A percentile compares a stretch with the other conserved stretches of the same genome.
Conservation (phyloP, 2,888 invertebrate genomes). For the Gibbula magus region DNA sequence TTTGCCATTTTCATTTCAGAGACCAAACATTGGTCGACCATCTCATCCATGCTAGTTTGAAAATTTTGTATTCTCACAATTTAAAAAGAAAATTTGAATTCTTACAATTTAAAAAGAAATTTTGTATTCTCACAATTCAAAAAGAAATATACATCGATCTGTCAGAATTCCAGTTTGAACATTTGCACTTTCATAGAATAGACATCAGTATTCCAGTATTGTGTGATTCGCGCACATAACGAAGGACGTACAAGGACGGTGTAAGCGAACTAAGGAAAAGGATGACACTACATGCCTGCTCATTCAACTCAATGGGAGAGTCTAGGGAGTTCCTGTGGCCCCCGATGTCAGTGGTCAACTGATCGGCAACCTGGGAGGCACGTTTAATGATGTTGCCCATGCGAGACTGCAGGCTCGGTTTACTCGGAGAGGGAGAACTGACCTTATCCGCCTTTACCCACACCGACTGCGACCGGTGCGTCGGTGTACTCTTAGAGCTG, state of each 20-base stretch:
- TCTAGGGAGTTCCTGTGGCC: conserved; percentile 62
- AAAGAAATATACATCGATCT: too few species aligned
- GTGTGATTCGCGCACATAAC: background rate
- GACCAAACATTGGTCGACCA: too few species aligned
- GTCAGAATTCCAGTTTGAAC: too few species aligned
- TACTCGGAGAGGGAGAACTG: conserved; percentile 39
- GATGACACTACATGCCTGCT: conserved; percentile 81
- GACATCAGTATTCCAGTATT: background rate
- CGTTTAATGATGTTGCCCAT: conserved; percentile 53
- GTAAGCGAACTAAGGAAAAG: conserved; percentile 31
- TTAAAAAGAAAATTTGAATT: too few species aligned
- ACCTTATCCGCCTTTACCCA: conserved; percentile 58
- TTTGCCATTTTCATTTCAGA: too few species aligned
- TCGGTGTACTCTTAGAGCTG: conserved; percentile 30
- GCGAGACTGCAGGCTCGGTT: conserved; percentile 42
- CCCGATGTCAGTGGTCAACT: conserved; percentile 36
- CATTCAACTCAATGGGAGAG: conserved; percentile 77
- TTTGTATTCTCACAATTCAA: too few species aligned
- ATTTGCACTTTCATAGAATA: too few species aligned
- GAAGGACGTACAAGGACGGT: conserved; percentile 21
- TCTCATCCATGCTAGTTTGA: too few species aligned
- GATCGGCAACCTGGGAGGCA: conserved; percentile 57
- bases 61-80: too few species aligned
- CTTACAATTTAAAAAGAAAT: too few species aligned
- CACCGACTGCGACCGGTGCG: conserved; percentile 54